These are phyloP conservation scores for Chymomyza procnemis DNA, from an alignment of 2,888 invertebrate species.

Conservation along the genomic window DNA sequence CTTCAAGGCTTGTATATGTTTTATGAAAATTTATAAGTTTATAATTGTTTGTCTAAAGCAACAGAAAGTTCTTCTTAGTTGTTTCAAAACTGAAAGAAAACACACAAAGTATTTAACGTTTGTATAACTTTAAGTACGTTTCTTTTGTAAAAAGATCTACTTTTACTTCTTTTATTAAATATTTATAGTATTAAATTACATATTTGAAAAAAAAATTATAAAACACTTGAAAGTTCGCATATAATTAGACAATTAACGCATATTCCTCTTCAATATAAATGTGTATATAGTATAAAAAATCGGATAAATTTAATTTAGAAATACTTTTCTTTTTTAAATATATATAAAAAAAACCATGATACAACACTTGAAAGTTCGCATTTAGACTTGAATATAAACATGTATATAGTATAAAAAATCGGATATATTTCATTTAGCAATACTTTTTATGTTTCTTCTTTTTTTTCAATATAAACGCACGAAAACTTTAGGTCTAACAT, in stretches of 20 bases:
- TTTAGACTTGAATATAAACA: conserved; percentile 30
- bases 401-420: conserved; percentile 31
- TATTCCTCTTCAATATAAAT: conserved; percentile 1
- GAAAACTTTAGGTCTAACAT: conserved; percentile 36
- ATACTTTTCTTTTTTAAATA: conserved; percentile 56
- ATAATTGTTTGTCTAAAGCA: too few relatives aligned
- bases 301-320: conserved; percentile 55
- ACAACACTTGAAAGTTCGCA: conserved; percentile 71
- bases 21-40: too few relatives aligned
- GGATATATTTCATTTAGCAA: conserved; percentile 57
- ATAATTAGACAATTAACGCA: conserved; percentile 39
- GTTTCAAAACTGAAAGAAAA: not conserved
- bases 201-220: conserved; percentile 50
- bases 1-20: too few relatives aligned
- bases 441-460: conserved; percentile 52
- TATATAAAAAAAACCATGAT: conserved; percentile 55
- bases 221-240: conserved; percentile 71
- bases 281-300: conserved; percentile 27
- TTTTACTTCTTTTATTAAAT: conserved; percentile 47
- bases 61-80: too few relatives aligned
- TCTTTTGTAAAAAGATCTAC: conserved; percentile 55
- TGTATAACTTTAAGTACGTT: conserved; percentile 67
- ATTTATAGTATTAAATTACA: conserved; percentile 67
- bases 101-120: not conserved
- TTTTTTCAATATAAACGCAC: too few relatives aligned